These are phyloP conservation scores for Halocynthia roretzi DNA, from an alignment of 23 tunicate species.

Conservation along the genomic window DNA sequence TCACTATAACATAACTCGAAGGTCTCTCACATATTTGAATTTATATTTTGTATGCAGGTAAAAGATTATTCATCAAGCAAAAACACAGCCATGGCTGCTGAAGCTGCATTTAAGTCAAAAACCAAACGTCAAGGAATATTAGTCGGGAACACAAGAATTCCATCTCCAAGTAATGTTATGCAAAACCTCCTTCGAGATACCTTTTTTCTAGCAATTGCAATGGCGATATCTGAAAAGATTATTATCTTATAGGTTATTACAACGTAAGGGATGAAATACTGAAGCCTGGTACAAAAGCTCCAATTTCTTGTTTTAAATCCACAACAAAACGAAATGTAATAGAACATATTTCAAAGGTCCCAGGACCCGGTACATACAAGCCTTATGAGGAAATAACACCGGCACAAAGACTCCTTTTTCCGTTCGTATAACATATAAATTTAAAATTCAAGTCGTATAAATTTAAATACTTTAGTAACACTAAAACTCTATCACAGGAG, in stretches of 20 bases:
- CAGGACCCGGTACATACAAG: conserved; percentile 88
- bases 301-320: conserved; percentile 67
- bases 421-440: conserved; percentile 34
- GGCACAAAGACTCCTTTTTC: conserved; percentile 44
- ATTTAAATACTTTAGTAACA: neutral
- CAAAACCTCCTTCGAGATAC: neutral
- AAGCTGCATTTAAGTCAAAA: conserved; percentile 72
- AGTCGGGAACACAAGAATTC: conserved; percentile 58
- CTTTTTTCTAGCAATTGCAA: neutral
- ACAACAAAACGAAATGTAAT: conserved; percentile 47
- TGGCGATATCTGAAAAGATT: no score
- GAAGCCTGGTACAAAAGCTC: conserved; percentile 37
- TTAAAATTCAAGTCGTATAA: no score
- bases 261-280: conserved; percentile 37
- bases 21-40: neutral
- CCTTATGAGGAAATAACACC: conserved; percentile 44
- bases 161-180: conserved; percentile 64
- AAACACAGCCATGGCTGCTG: conserved; percentile 55
- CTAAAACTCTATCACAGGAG: conserved; percentile 34
- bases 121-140: conserved; percentile 58
- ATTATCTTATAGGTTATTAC: conserved; percentile 57
- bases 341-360: conserved; percentile 30
- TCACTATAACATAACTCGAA: neutral
- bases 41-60: conserved; percentile 21
- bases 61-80: conserved; percentile 29